Base-by-base conservation (phyloP, 2,888 invertebrate genomes). In the Endotricha flammealis region DNA sequence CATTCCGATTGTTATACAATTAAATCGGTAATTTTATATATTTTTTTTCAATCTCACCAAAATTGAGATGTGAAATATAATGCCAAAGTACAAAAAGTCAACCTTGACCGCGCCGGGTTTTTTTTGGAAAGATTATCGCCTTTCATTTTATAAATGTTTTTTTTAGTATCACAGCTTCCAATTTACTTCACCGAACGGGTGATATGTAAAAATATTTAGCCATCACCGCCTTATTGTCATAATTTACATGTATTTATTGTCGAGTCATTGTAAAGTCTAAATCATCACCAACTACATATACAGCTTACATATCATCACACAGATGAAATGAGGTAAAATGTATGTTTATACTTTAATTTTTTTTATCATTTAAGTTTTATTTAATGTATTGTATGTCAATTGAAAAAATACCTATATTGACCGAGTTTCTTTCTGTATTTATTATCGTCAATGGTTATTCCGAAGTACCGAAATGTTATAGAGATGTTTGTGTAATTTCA, bases 101-200 rank as follows among this genome's bases (percentile, higher is more conserved):
- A 63, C 54, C 50, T 57, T 44, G 48, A 53, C 59, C 54, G 58
- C 48, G 50, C 43, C 25, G 50, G 57, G 51, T 53, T 61, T 50
- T 41, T n/a, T n/a, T n/a, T n/a, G n/a, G n/a, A n/a, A 52, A 57
- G 66, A 66, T 54, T 62, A 49, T 55, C 55, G 52, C 52, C 50
- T 48, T 56, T 37, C 54, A 57, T 64, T n/a, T n/a, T n/a, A 65
- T 66, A 68, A 62, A 61, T 45, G 46, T 44, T 66, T 71, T 58
- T n/a, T 54, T 50, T 64, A 66, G 37, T 75, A 76, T 76, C 75
- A 76, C 75, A 76, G 75, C 68, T 69, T 60, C 68, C 64, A 64
- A 67, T 67, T 70, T 70, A 67, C 64, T 57, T 68, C 74, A 73
- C 76, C 65, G 66, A 62, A 54, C 66, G 68, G 57, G 73, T 69